A percentile compares a stretch with the other conserved stretches of the same genome.
Conservation (phyloP, 2,797 vertebrate genomes). For the Galagoides demidoff region DNA sequence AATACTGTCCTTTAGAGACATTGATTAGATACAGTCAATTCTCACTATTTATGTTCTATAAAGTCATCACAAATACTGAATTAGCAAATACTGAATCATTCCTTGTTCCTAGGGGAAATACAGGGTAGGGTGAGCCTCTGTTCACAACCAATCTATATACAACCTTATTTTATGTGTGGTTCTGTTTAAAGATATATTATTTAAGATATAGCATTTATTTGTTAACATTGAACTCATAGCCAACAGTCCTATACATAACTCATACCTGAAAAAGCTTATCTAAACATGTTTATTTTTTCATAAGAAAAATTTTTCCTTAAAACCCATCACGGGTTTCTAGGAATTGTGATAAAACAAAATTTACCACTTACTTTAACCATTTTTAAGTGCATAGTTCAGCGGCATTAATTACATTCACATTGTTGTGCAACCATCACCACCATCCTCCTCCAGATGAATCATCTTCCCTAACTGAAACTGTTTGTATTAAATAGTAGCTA, state of each 20-base stretch:
- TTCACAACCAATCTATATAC: background rate
- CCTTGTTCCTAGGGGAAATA: background rate
- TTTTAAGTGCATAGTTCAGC: background rate
- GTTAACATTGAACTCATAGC: background rate
- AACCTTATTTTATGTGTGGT: background rate
- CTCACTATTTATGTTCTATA: background rate
- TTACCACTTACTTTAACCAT: background rate
- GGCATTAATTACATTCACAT: background rate
- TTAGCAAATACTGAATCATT: background rate
- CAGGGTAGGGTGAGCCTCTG: background rate
- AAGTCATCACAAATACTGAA: background rate
- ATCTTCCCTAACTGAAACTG: background rate
- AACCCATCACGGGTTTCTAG: background rate
- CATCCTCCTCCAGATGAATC: background rate
- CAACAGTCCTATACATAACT: background rate
- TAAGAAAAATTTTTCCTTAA: background rate
- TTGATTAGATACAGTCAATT: background rate
- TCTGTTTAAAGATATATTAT: background rate
- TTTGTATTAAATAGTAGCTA: background rate
- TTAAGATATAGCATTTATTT: background rate
- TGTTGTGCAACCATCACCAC: background rate
- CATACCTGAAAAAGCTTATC: background rate
- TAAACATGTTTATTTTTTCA: background rate
- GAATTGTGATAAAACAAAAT: background rate
- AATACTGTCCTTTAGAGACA: background rate